Evolutionary conservation across 1,140 invertebrate species (phyloP).

Genomic region (Helicoverpa armigera): DNA sequence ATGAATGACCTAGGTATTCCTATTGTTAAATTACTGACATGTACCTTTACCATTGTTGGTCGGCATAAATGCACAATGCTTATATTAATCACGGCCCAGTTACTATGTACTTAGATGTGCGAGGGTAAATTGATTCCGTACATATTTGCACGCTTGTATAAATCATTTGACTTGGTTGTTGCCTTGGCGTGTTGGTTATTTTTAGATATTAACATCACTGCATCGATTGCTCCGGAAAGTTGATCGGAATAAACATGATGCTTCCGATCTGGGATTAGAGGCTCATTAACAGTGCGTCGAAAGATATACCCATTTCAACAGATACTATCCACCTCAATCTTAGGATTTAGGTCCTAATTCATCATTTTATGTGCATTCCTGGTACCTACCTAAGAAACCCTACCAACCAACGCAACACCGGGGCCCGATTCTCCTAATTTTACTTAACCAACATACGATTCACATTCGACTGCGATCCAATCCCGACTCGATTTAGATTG

Average conservation of each 20-base stretch:
- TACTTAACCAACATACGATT: too few species aligned
- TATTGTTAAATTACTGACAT: not conserved
- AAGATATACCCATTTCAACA: too few species aligned
- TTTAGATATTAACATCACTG: conserved; percentile 58
- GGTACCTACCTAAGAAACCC: too few species aligned
- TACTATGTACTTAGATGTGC: conserved; percentile 10
- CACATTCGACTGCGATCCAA: too few species aligned
- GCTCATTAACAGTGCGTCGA: not conserved
- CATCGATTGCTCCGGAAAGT: conserved; percentile 46
- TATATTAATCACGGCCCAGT: conserved; percentile 16
- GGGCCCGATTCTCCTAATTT: too few species aligned
- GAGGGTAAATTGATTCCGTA: conserved; percentile 38
- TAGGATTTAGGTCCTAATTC: too few species aligned
- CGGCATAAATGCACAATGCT: not conserved
- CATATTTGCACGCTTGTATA: conserved; percentile 43
- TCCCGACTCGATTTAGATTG: too few species aligned
- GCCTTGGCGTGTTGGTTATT: conserved; percentile 50
- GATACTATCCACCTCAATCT: too few species aligned
- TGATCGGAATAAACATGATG: conserved; percentile 17
- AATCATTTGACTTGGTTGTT: conserved; percentile 46
- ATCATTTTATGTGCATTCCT: too few species aligned
- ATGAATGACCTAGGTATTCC: not conserved
- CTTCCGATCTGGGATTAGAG: not conserved
- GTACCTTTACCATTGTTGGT: not conserved
- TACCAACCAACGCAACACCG: too few species aligned